phyloP scores from a whole-genome alignment of 2,797 vertebrate species.

The Hydrophis major region DNA sequence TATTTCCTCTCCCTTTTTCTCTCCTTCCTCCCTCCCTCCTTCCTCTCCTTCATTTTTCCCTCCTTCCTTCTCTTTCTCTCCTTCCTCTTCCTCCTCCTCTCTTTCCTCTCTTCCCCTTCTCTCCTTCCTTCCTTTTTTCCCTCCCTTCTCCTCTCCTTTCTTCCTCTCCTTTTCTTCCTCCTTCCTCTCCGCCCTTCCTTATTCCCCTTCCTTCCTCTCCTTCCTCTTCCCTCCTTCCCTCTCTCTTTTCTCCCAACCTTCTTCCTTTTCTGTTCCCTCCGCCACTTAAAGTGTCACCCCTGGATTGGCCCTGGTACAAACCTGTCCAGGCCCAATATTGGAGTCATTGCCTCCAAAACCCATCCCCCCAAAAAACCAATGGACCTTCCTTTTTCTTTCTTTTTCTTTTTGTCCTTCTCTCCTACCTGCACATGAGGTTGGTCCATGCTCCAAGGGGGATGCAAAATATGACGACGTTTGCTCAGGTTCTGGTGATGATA shows the following conservation, averaged over 20 bases:
- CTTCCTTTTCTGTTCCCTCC: not conserved
- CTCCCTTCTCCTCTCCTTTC: too few relatives aligned
- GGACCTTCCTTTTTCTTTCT: not conserved
- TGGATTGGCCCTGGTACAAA: too few relatives aligned
- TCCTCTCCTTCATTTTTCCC: not conserved
- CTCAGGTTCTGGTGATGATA: too few relatives aligned
- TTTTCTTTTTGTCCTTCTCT: too few relatives aligned
- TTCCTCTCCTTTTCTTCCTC: too few relatives aligned
- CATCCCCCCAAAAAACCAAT: not conserved
- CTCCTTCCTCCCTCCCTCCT: too few relatives aligned
- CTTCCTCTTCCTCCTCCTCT: too few relatives aligned
- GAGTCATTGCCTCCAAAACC: not conserved
- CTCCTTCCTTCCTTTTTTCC: too few relatives aligned
- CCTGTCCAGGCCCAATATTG: not conserved
- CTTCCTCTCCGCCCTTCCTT: too few relatives aligned
- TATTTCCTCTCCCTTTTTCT: not conserved
- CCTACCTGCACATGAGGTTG: not conserved
- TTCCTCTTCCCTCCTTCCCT: too few relatives aligned
- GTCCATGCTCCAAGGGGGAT: not conserved
- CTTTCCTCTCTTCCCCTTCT: not conserved
- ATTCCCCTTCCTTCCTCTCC: too few relatives aligned
- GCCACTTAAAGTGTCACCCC: not conserved
- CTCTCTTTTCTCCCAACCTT: not conserved
- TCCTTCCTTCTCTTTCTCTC: fast-evolving
- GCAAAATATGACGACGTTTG: not conserved